Conservation (phyloP, 2,888 invertebrate genomes). For the Mythimna loreyi region DNA sequence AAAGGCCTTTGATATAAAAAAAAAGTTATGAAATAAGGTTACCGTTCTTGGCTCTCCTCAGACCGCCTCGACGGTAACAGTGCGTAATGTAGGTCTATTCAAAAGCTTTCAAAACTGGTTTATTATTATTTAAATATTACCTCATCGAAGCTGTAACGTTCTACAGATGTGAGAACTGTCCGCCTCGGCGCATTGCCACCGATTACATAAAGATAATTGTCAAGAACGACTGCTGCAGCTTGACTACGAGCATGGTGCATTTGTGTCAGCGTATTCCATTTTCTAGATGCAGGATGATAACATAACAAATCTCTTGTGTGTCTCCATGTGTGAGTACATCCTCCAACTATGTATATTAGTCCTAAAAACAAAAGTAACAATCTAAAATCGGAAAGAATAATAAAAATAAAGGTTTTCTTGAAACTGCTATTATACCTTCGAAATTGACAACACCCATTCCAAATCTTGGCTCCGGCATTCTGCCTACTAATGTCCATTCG, state of each 20-base stretch:
- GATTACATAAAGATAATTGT: constrained; percentile 96
- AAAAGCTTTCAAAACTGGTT: no score
- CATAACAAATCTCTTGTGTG: constrained; percentile 95
- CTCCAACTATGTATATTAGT: constrained; percentile 97
- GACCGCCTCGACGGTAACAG: no score
- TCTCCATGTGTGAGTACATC: constrained; percentile 95
- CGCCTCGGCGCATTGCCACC: constrained; percentile 96
- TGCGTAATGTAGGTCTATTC: no score
- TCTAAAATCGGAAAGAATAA: constrained; percentile 1
- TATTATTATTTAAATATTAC: constrained; percentile 76
- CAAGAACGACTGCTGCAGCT: constrained; percentile 97
- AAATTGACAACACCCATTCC: constrained; percentile 97
- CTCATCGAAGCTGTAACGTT: constrained; percentile 95
- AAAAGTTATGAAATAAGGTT: no score
- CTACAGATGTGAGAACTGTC: constrained; percentile 95
- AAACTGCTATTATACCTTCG: constrained; percentile 91
- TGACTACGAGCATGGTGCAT: constrained; percentile 96
- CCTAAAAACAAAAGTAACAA: constrained; percentile 89
- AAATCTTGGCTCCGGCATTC: constrained; percentile 96
- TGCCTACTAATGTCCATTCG: constrained; percentile 94
- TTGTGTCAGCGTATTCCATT: constrained; percentile 94
- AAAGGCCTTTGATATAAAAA: no score
- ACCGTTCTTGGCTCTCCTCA: no score
- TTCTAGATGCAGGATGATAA: constrained; percentile 95
- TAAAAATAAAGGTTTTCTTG: not conserved